Base-by-base conservation (phyloP, 2,113 vertebrate species). In the Ceyx melanurus region DNA sequence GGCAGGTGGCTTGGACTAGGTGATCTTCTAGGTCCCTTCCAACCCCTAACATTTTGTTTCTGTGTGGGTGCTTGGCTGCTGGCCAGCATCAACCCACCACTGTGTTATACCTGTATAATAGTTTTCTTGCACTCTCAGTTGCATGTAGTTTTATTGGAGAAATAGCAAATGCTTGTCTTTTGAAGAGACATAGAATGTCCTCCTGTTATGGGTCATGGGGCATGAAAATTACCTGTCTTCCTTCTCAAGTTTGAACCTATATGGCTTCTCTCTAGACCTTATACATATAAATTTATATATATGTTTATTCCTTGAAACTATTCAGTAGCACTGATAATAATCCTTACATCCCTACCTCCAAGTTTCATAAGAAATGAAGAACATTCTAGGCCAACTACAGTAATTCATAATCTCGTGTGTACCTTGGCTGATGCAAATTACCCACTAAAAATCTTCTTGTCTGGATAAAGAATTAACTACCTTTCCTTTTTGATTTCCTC, bases 371-470 rank as follows among this genome's bases (percentile, higher is more conserved):
- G 4, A 82, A 91, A 50, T 10, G 5, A 60, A 33, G 28, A 19
- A 22, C 3, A 43, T 64, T 82, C 46, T 72, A 10, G 42, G 13
- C 9, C 19, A 25, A 16, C 15, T 73, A 33, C 3, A 40, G 8
- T 40, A 68, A 45, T 3, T 0, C 13, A 37, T 86, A 62, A 67
- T 43, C 14, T 7, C 1, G 1, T 48, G 11, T 1, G 0, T 31
- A 56, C 5, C 7, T 72, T 4, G 1, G 10, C 5, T 50, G 13
- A 43, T 62, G 31, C 7, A 66, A 58, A 82, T 25, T 73, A 60
- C 3, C 10, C 10, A 60, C 15, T 60, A 50, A 86, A 91, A 88
- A 37, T 74, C 21, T 67, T 14, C 4, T 16, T 8, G 46, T 6
- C 5, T 56, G 21, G 17, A 60, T 80, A 61, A 77, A 31, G 9